Conservation (phyloP, 2,113 vertebrate species). For the Osmerus mordax region DNA sequence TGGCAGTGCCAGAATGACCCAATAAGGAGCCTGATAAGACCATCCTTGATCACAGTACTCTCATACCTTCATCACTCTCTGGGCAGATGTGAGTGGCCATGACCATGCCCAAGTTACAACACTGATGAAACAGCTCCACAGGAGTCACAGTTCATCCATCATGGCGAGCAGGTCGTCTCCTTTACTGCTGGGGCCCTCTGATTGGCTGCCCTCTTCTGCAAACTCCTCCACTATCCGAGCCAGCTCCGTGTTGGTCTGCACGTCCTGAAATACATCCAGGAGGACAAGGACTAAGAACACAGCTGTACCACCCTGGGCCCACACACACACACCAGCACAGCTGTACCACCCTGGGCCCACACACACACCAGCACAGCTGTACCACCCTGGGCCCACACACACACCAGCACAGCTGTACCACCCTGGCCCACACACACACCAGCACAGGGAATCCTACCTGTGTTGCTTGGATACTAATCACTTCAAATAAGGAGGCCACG, state of each 20-base stretch:
- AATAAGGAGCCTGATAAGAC: too few relatives aligned
- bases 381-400: too few relatives aligned
- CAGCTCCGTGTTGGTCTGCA: constrained; percentile 73
- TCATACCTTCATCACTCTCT: too few relatives aligned
- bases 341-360: too few relatives aligned
- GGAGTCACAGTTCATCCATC: constrained; percentile 83
- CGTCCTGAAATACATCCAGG: constrained; percentile 68
- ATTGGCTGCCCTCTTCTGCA: constrained; percentile 48
- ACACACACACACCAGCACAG: too few relatives aligned
- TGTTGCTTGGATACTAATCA: constrained; percentile 84
- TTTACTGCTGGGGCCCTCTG: constrained; percentile 62
- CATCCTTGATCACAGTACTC: too few relatives aligned
- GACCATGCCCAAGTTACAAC: background rate
- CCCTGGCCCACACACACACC: too few relatives aligned
- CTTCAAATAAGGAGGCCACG: constrained; percentile 68
- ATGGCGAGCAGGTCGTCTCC: constrained; percentile 86
- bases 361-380: too few relatives aligned
- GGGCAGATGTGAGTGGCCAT: too few relatives aligned
- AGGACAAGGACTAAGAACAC: background rate
- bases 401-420: too few relatives aligned
- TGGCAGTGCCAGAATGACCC: too few relatives aligned
- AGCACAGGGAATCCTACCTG: constrained; percentile 66
- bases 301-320: too few relatives aligned
- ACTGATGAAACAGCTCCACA: background rate
- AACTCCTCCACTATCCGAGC: constrained; percentile 81